A percentile compares a stretch with the other conserved stretches of the same genome.
Conservation (phyloP, 2,797 vertebrate species). For the Labeo calbasu region DNA sequence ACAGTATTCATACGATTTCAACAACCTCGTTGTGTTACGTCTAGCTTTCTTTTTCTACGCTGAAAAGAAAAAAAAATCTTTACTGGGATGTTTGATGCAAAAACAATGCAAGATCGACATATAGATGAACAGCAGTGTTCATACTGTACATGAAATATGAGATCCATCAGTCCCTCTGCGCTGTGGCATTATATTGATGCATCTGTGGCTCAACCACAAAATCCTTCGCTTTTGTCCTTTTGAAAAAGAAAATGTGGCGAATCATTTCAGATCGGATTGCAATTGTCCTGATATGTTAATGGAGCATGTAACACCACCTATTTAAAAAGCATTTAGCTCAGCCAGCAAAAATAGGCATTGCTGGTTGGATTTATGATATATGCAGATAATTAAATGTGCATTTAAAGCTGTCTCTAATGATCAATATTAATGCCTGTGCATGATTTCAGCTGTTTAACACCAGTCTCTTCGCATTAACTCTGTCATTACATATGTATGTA, state of each 20-base stretch:
- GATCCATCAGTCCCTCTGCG: neutral
- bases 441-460: neutral
- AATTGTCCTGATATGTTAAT: conserved; percentile 15
- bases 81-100: conserved; percentile 4
- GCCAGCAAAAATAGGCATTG: conserved; percentile 14
- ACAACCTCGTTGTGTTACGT: neutral
- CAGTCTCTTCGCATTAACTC: neutral
- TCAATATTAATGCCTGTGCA: conserved; percentile 16
- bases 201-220: neutral
- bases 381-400: conserved; percentile 19
- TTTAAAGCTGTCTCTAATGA: conserved; percentile 25
- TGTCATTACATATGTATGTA: conserved; percentile 11
- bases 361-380: conserved; percentile 24
- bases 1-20: neutral
- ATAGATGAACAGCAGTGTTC: neutral
- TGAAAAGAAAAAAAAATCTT: neutral
- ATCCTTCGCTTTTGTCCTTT: conserved; percentile 7
- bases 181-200: conserved; percentile 11
- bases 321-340: conserved; percentile 35
- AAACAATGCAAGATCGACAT: conserved; percentile 2
- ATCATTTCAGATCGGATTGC: neutral
- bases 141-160: conserved; percentile 11
- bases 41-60: neutral
- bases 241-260: neutral
- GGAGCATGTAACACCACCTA: neutral